Base-by-base conservation (phyloP, 2,888 invertebrate genomes). In the Nemotelus pantherinus region DNA sequence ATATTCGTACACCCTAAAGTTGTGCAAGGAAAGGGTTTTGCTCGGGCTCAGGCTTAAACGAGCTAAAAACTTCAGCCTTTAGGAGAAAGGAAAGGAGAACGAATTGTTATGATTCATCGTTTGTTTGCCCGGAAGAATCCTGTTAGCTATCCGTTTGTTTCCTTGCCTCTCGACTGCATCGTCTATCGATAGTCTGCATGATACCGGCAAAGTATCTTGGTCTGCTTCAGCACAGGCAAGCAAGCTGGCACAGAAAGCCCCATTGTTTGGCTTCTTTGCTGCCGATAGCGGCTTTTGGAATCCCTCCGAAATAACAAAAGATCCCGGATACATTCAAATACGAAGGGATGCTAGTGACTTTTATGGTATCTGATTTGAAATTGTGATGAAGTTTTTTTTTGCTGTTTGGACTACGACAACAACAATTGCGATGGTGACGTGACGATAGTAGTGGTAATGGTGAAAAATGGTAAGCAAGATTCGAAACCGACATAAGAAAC, bases 361-460 rank as follows among this genome's bases (percentile, higher is more conserved):
- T 75, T 76, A 71, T 76, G 57, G 71, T 50, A 70, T 78, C 76
- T 78, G 78, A 78, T 78, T 78, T 78, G 78, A 78, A 78, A 78
- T 78, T 78, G 76, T 78, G 78, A 76, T 78, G 78, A 78, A 78
- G 71, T 76, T 76, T 76, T 76, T 63, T 65, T 63, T 63, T 72
- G 9, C 60, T 72, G 41, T 60, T 72, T 70, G 9, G 43, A 47
- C 41, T 53, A 70, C 50, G 70, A 47, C n/a, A 70, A 70, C 70
- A 10, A 55, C 25, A 0, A 43, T 53, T 53, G 60, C 39, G 39
- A 60, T 41, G 60, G 25, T 3, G 57, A 57, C 57, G 25, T 25
- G 25, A 60, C 60, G 41, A 43, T 39, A 60, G 41, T 60, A 60
- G 39, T 39, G 60, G 41, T 25, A 4, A 25, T 25, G 25, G 25